These are phyloP conservation scores for Drosophila bocqueti DNA, from an alignment of 1,140 invertebrate genomes.

Conservation along the genomic window DNA sequence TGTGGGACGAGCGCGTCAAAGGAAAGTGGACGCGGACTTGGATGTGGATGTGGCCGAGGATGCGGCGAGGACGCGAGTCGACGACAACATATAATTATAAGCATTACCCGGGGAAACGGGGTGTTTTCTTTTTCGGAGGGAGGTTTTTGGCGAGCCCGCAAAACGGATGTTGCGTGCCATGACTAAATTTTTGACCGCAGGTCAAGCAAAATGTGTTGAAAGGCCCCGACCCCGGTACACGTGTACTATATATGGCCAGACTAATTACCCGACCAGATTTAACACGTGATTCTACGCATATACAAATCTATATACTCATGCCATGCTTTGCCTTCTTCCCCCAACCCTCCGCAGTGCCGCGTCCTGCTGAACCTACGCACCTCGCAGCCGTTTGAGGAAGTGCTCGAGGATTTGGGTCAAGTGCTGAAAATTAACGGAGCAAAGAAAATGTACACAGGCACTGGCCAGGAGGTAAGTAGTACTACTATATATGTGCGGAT, in stretches of 20 bases:
- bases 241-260: slow-evolving; percentile 34
- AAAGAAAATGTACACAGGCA: slow-evolving; percentile 95
- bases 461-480: slow-evolving; percentile 92
- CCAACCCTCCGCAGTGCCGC: slow-evolving; percentile 88
- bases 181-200: slow-evolving; percentile 66
- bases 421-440: slow-evolving; percentile 96
- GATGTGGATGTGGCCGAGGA: slow-evolving; percentile 22
- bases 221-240: slow-evolving; percentile 36
- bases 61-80: slow-evolving; percentile 25
- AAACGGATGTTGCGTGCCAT: slow-evolving; percentile 76
- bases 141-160: slow-evolving; percentile 13
- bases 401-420: slow-evolving; percentile 96
- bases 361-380: slow-evolving; percentile 96
- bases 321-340: slow-evolving; percentile 5
- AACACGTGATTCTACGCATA: slow-evolving; percentile 45
- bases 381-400: slow-evolving; percentile 96
- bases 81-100: slow-evolving; percentile 68
- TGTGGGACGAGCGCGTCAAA: slow-evolving; percentile 23
- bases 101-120: slow-evolving; percentile 50
- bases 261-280: slow-evolving; percentile 66
- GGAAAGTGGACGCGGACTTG: slow-evolving; percentile 10
- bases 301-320: slow-evolving; percentile 50
- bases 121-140: neutral
- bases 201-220: slow-evolving; percentile 64
- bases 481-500: neutral